These are phyloP conservation scores for Papilio gigon DNA, from an alignment of 2,888 invertebrate species.

Conservation along the genomic window DNA sequence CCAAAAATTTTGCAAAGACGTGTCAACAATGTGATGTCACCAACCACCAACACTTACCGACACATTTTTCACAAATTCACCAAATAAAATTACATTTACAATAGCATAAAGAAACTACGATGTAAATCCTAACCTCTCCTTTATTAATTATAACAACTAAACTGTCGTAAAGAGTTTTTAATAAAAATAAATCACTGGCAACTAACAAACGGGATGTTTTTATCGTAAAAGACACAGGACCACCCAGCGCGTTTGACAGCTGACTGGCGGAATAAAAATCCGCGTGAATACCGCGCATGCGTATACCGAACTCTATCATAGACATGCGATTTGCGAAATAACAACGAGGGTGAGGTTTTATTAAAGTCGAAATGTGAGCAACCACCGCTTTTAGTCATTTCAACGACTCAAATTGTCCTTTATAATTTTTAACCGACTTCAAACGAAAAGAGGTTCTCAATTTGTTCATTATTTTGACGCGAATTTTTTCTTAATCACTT, in stretches of 20 bases:
- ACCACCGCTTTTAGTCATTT: slow-evolving; percentile 32
- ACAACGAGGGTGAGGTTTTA: slow-evolving; percentile 44
- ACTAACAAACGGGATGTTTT: slow-evolving; percentile 40
- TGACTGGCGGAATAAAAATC: slow-evolving; percentile 57
- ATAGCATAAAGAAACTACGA: slow-evolving; percentile 6
- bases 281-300: slow-evolving; percentile 57
- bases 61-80: background rate
- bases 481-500: no score
- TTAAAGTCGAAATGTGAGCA: slow-evolving; percentile 44
- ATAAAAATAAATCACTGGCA: slow-evolving; percentile 15
- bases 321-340: slow-evolving; percentile 32
- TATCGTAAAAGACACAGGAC: slow-evolving; percentile 44
- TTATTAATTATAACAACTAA: background rate
- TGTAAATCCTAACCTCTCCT: background rate
- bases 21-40: slow-evolving; percentile 22
- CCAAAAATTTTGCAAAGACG: background rate
- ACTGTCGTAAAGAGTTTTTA: background rate
- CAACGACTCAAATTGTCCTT: slow-evolving; percentile 3
- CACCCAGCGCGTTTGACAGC: slow-evolving; percentile 62
- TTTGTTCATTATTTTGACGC: no score
- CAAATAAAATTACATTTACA: slow-evolving; percentile 11
- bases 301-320: slow-evolving; percentile 46
- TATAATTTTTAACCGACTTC: no score
- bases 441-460: no score
- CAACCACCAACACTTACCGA: slow-evolving; percentile 13